Base-by-base conservation (phyloP, 1,140 invertebrate species). In the Platyura marginata region DNA sequence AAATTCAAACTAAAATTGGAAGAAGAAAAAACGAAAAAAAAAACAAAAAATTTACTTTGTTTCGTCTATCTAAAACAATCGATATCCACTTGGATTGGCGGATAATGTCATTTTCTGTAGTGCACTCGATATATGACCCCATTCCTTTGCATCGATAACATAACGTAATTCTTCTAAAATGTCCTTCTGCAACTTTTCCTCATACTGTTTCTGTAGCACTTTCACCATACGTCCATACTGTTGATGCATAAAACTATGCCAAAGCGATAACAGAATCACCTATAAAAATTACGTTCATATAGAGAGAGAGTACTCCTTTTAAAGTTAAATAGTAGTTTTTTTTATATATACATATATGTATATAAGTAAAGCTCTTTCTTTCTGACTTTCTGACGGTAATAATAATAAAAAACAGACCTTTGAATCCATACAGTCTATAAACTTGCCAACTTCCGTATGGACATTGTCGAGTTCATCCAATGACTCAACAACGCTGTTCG, bases 211-310 rank as follows among this genome's bases (percentile, higher is more conserved):
- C 19, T 67, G 54, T 9, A 91, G 57, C 41, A 81, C 68, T 59
- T 87, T 88, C 35, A 87, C 55, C 40, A 83, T 76, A 42, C 81
- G 73, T 0, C 86, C 89, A 62, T 81, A 84, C 41, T 90, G 81
- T 48, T 72, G 66, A 50, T 81, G 65, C 5, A 77, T 70, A 49
- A 78, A 72, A 13, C 81, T 77, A 57, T 94, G 83, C 75, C 82
- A 87, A 22, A 89, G 63, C 4, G 74, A 70, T 53, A 92, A 83
- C 48, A 76, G 70, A 21, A 81, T 65, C 6, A 77, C 72, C 73
- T 83, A 49, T 37, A 34, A n/a, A n/a, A n/a, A n/a, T n/a, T n/a
- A n/a, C n/a, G n/a, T n/a, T n/a, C n/a, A 29, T 34, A 20, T 6
- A 40, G n/a, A 42, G 15, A 40, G 8, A 35, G 2, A 41, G 15